Evolutionary conservation across 2,888 invertebrate species (phyloP).

Genomic region (Dendrolimus houi): DNA sequence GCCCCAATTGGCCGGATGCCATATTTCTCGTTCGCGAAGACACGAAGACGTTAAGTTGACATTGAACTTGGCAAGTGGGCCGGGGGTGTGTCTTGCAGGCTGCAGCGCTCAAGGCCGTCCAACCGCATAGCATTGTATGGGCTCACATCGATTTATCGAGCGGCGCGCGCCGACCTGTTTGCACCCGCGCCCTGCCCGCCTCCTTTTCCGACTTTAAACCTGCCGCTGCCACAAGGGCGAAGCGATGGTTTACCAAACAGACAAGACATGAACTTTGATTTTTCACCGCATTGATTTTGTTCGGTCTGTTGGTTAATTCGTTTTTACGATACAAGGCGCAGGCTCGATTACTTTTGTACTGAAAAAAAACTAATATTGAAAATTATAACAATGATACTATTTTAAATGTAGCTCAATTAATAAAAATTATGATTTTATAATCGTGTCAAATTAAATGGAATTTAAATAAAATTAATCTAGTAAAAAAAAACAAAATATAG

Average conservation of each 20-base stretch:
- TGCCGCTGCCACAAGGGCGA: conserved; percentile 19
- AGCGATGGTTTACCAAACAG: neutral
- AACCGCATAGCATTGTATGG: conserved; percentile 62
- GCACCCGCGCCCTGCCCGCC: conserved; percentile 34
- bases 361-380: too few relatives aligned
- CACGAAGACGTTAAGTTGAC: conserved; percentile 45
- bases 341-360: neutral
- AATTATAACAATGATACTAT: too few relatives aligned
- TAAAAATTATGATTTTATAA: too few relatives aligned
- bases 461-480: too few relatives aligned
- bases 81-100: conserved; percentile 70
- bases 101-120: conserved; percentile 64
- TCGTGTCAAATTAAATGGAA: too few relatives aligned
- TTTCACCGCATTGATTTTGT: neutral
- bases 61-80: conserved; percentile 63
- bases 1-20: conserved; percentile 13
- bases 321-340: neutral
- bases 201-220: conserved; percentile 33
- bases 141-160: conserved; percentile 70
- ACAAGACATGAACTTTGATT: neutral
- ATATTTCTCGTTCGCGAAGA: conserved; percentile 25
- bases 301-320: neutral
- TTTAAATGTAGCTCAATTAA: too few relatives aligned
- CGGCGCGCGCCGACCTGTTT: conserved; percentile 65
- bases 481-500: too few relatives aligned